Evolutionary conservation across 2,797 vertebrate species (phyloP), one percentile per base, ranked within the genome.

Genomic region (Sphenopsis melanotis): DNA sequence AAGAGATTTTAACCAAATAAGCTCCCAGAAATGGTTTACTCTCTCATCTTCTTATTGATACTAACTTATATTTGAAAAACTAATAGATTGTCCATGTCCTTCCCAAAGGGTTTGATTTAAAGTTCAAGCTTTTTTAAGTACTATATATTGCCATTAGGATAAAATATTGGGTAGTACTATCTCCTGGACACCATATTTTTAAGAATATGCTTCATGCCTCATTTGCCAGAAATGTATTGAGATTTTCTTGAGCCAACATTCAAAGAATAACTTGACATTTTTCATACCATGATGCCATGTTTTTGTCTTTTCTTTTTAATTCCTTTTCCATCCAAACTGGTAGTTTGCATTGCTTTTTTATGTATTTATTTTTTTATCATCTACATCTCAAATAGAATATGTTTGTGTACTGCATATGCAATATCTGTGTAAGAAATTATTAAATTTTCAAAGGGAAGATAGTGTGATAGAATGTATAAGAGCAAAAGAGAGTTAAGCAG

Each of bases 201-300:
- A 74, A 82, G 52, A 95, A 82, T 86, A 72, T 93, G 83, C 44
- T 96, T 96, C 90, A 87, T 57, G 85, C 82, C 81, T 96, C 95
- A 96, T 97, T 91, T 95, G 83, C 91, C 83, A 85, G 80, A 86
- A 96, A 96, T 94, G 44, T 91, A 92, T 93, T 78, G 90, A 92
- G 91, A 95, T 95, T 92, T 96, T 96, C 84, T 68, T 66, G 57
- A 91, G 53, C 70, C 92, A 96, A 75, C 55, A 89, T 92, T 85
- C 49, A 85, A 96, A 94, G 64, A 95, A 93, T 76, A 90, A 93
- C 77, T 85, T 89, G 59, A 49, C 83, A 84, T 91, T 91, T 95
- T 96, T 96, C 56, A 89, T 70, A 61, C 57, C 1, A 3, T 29
- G 55, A 52, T 92, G 57, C 22, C n/a, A 22, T 76, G 15, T 10